Evolutionary conservation across 2,888 invertebrate genomes (phyloP).

Genomic region (Palloptera scutellata): DNA sequence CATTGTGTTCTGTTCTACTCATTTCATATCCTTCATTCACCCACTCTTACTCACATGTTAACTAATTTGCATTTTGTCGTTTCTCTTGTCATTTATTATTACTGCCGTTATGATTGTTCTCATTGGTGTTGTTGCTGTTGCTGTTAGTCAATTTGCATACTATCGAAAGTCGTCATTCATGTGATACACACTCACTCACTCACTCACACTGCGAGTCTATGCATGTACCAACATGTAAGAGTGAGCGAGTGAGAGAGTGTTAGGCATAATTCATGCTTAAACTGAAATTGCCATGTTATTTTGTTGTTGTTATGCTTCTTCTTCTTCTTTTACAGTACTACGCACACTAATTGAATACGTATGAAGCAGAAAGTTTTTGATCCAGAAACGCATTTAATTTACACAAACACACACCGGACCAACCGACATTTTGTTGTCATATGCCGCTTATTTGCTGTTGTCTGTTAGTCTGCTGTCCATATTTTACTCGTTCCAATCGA

Average conservation of each 20-base stretch:
- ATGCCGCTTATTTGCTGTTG: neutral
- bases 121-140: slow-evolving; percentile 22
- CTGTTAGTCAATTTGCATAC: slow-evolving; percentile 58
- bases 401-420: slow-evolving; percentile 6
- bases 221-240: neutral
- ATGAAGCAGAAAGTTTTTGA: slow-evolving; percentile 19
- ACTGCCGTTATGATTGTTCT: slow-evolving; percentile 45
- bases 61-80: slow-evolving; percentile 38
- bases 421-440: slow-evolving; percentile 7
- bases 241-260: neutral
- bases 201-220: neutral
- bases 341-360: slow-evolving; percentile 36
- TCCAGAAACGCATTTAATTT: slow-evolving; percentile 22
- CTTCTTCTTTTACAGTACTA: too few species aligned
- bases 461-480: neutral
- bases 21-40: too few species aligned
- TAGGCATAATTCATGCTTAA: slow-evolving; percentile 20
- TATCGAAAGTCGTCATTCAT: slow-evolving; percentile 46
- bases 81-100: slow-evolving; percentile 5
- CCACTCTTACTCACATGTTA: slow-evolving; percentile 14
- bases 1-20: neutral
- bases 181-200: neutral
- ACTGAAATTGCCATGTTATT: neutral
- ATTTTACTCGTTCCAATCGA: neutral
- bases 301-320: neutral